Evolutionary conservation across 2,797 vertebrate genomes (phyloP), one percentile per base, ranked within the genome.

Genomic region (Pygocentrus nattereri): DNA sequence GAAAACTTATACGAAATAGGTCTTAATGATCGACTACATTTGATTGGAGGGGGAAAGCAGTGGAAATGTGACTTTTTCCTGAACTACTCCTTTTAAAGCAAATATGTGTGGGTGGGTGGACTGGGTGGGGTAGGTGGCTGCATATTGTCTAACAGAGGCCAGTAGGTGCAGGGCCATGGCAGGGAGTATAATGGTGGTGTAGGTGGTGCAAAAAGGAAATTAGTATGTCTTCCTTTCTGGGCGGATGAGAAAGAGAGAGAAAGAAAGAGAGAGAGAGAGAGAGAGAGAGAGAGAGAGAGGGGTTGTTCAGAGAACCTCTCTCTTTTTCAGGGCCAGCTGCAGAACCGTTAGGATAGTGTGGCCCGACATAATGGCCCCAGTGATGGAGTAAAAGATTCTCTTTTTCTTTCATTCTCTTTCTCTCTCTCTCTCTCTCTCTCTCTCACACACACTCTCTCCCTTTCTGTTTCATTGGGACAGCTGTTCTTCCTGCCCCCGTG

Each of bases 401-500:
- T 62, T 6, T 62, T 27, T 61, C 27, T 19, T 11, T 72, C 74
- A 76, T 71, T 30, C 52, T 84, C 69, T 85, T 11, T 72, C 74
- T 76, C 71, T 30, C 52, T 84, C 69, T 85, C 58, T 62, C 74
- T 81, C 18, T 82, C 25, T 65, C 62, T 64, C 61, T 34, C 61
- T 64, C 61, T 65, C 59, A 62, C 59, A 72, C 78, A 76, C 74
- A 25, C 69, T 84, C 69, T 84, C 74, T 62, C 74, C 81, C 19
- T 80, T 11, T 50, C n/a, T 50, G 38, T 83, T 76, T 86, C 76
- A 76, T 79, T 85, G 70, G 78, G 89, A 91, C 91, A 92, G 90
- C 91, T 93, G 91, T 91, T 91, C 92, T 93, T 94, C 91, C 91
- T 92, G 91, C 89, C 87, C 74, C 77, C 84, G 79, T 61, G 84